Conservation (phyloP, 2,888 invertebrate genomes). For the Melanotus villosus region DNA sequence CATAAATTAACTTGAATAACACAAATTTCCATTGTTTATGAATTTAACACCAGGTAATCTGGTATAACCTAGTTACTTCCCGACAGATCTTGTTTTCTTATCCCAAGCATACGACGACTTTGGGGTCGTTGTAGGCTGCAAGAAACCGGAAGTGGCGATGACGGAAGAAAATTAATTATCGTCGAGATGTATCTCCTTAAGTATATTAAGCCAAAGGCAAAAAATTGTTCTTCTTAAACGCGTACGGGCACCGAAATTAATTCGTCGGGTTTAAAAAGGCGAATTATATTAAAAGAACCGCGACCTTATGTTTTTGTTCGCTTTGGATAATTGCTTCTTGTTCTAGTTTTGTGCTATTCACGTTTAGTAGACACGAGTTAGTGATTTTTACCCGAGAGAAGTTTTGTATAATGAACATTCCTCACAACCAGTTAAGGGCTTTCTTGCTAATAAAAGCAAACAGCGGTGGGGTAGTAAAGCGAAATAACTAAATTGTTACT, state of each 20-base stretch:
- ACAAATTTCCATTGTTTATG: not conserved
- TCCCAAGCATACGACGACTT: not conserved
- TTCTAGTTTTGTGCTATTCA: not conserved
- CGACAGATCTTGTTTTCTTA: conserved; percentile 3
- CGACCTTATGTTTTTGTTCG: conserved; percentile 7
- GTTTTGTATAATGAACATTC: not conserved
- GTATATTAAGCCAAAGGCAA: conserved; percentile 35
- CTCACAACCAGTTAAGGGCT: not conserved
- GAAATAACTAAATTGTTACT: not conserved
- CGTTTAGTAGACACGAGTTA: not conserved
- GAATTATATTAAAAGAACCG: conserved; percentile 22
- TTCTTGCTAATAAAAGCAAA: not conserved
- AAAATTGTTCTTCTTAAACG: conserved; percentile 32
- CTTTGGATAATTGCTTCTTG: conserved; percentile 10
- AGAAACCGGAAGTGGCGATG: conserved; percentile 39
- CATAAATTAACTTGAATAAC: not conserved
- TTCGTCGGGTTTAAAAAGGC: conserved; percentile 33
- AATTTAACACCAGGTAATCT: not conserved
- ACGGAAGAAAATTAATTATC: conserved; percentile 42
- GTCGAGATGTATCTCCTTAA: conserved; percentile 38
- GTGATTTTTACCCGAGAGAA: not conserved
- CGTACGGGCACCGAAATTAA: conserved; percentile 32
- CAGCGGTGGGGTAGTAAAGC: not conserved
- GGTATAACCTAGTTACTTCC: conserved; percentile 7
- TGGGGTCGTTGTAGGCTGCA: conserved; percentile 7